Conservation (phyloP, 92 coral and sea anemone genomes). For the Parazoanthus darwini region DNA sequence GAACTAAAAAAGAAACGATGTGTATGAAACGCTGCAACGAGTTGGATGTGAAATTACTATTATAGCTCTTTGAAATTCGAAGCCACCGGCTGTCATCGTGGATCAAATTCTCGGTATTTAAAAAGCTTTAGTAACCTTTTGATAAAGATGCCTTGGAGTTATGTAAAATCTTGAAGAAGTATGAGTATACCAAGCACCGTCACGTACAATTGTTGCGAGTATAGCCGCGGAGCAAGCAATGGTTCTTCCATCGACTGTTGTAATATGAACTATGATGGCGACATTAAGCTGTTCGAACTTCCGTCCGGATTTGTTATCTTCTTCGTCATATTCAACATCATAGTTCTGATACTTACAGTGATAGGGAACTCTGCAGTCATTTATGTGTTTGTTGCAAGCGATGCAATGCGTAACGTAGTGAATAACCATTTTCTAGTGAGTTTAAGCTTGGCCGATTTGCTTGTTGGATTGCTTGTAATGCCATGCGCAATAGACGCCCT, state of each 20-base stretch:
- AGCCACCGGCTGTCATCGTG: neutral
- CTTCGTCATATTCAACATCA: constrained; percentile 42
- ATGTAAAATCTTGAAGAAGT: neutral
- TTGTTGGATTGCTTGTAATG: constrained; percentile 74
- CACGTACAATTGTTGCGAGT: constrained; percentile 7
- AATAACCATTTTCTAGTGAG: constrained; percentile 67
- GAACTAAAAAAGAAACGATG: too few relatives aligned
- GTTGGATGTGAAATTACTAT: too few relatives aligned
- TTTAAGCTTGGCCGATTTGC: constrained; percentile 66
- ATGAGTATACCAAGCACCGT: neutral
- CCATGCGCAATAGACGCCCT: constrained; percentile 74
- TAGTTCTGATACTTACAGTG: constrained; percentile 50
- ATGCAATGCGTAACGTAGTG: constrained; percentile 44
- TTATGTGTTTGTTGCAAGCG: constrained; percentile 52
- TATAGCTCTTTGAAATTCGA: too few relatives aligned
- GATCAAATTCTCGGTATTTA: neutral
- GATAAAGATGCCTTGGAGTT: neutral
- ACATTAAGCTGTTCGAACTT: constrained; percentile 53
- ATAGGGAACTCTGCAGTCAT: constrained; percentile 67
- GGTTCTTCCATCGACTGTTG: neutral
- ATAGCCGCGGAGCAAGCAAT: neutral
- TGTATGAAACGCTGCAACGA: too few relatives aligned
- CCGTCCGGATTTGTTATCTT: constrained; percentile 56
- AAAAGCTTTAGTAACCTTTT: neutral
- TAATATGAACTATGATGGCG: neutral